Conservation (phyloP, 2,113 vertebrate genomes). For the Equus przewalskii region DNA sequence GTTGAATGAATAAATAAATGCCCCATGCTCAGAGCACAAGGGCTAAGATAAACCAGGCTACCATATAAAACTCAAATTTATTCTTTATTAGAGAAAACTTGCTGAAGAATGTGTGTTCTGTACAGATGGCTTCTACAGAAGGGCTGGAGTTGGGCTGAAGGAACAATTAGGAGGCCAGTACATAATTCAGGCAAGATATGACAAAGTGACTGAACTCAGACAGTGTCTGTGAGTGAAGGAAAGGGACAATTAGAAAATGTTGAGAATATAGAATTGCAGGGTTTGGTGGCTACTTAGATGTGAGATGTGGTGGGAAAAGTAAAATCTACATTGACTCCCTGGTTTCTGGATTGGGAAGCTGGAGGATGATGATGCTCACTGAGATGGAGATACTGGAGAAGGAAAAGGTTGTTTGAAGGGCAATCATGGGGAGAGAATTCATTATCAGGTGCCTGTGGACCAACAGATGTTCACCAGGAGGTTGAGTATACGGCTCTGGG, state of each 20-base stretch:
- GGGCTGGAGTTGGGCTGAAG: not conserved
- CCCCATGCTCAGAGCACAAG: not conserved
- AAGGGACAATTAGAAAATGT: not conserved
- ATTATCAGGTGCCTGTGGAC: not conserved
- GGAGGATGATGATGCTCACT: not conserved
- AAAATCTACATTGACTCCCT: not conserved
- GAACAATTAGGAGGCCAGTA: not conserved
- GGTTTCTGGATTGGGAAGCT: not conserved
- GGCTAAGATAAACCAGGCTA: conserved; percentile 12
- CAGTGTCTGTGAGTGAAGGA: not conserved
- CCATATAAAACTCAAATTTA: not conserved
- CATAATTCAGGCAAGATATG: not conserved
- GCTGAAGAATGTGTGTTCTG: not conserved
- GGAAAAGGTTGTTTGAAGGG: not conserved
- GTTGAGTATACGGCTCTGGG: not conserved
- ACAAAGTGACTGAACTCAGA: not conserved
- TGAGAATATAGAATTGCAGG: not conserved
- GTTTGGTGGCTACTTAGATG: not conserved
- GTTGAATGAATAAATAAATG: not conserved
- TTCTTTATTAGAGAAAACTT: conserved; percentile 8
- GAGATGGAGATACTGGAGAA: not conserved
- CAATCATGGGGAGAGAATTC: not conserved
- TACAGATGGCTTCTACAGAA: not conserved
- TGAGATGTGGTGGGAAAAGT: not conserved
- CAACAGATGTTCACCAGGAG: not conserved